Conservation (phyloP, 2,113 vertebrate species). For the Helogale parvula region DNA sequence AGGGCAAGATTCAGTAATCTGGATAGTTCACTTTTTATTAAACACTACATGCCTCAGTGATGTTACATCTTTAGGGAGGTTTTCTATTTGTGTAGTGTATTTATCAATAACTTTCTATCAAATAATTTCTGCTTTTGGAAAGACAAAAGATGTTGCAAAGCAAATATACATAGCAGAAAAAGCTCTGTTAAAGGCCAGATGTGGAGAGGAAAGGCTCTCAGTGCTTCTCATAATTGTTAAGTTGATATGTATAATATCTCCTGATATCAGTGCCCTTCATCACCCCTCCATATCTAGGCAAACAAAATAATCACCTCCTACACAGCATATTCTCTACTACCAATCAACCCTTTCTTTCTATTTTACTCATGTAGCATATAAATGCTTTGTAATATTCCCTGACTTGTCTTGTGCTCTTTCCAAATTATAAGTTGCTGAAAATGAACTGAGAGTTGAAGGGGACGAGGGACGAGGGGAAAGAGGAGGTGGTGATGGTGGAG, state of each 20-base stretch:
- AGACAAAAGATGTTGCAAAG: background rate
- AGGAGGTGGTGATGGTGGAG: no score
- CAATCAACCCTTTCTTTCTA: background rate
- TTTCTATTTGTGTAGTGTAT: background rate
- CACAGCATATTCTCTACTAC: background rate
- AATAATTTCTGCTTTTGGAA: background rate
- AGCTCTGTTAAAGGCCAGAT: background rate
- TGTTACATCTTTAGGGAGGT: background rate
- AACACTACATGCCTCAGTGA: background rate
- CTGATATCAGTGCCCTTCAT: background rate
- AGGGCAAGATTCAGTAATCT: background rate
- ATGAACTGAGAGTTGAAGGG: no score
- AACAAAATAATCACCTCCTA: background rate
- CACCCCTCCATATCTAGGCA: background rate
- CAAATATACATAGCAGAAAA: background rate
- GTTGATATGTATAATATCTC: background rate
- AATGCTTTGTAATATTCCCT: background rate
- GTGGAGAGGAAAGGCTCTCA: background rate
- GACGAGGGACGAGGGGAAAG: no score
- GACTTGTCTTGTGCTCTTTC: background rate
- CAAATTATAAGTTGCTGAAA: background rate
- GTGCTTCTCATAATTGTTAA: background rate
- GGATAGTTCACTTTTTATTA: constrained; percentile 30
- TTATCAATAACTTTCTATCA: background rate
- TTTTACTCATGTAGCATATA: background rate